These are phyloP conservation scores for Apodemus speciosus DNA, from an alignment of 2,113 vertebrate genomes.

Conservation along the genomic window DNA sequence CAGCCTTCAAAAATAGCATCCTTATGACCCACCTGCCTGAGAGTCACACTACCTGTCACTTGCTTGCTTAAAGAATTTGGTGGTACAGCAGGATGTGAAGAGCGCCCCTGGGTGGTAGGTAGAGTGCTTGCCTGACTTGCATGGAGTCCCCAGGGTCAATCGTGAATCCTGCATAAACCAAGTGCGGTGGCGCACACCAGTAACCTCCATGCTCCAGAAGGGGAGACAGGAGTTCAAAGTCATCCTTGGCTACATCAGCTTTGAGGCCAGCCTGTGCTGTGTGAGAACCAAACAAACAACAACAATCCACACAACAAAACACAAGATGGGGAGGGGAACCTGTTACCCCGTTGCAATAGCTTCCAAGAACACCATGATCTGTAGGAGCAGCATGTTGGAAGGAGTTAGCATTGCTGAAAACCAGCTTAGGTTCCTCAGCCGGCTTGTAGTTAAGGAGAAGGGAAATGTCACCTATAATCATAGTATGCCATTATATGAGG, in stretches of 20 bases:
- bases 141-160: background rate
- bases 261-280: background rate
- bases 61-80: conserved; percentile 4
- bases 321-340: background rate
- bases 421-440: background rate
- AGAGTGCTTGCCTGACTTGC: background rate
- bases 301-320: background rate
- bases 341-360: background rate
- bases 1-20: conserved; percentile 7
- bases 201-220: background rate
- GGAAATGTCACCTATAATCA: background rate
- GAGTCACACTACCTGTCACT: conserved; percentile 1
- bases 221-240: background rate
- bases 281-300: background rate
- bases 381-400: background rate
- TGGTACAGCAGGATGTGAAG: background rate
- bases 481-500: background rate
- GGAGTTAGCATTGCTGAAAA: background rate
- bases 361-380: background rate
- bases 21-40: background rate
- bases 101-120: background rate
- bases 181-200: background rate
- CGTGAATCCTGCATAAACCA: background rate
- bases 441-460: background rate
- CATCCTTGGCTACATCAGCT: background rate